Percentiles rank a stretch among this genome's conserved stretches.
Conservation (phyloP, 2,113 vertebrate genomes). For the Corythornis madagascariensis region DNA sequence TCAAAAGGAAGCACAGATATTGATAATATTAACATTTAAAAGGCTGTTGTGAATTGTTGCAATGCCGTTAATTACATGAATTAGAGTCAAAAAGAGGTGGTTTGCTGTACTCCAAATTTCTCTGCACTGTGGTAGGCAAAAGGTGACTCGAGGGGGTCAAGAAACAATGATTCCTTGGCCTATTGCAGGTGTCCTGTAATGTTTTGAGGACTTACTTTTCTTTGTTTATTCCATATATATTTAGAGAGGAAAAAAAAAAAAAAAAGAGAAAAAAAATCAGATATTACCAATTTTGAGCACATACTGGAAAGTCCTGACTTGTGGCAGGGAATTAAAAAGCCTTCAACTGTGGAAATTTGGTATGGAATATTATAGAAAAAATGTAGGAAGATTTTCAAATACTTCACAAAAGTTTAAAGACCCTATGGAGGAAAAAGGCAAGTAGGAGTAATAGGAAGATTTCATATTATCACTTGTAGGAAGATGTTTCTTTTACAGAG, state of each 20-base stretch:
- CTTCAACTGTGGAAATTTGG: not conserved
- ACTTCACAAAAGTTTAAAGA: constrained; percentile 20
- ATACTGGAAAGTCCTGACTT: not conserved
- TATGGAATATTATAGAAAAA: not conserved
- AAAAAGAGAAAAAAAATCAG: not conserved
- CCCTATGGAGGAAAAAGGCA: constrained; percentile 6
- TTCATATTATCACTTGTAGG: constrained; percentile 38
- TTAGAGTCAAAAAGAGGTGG: not conserved
- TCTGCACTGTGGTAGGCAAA: not conserved
- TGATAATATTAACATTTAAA: not conserved
- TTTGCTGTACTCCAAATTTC: not conserved
- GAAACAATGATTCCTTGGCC: not conserved
- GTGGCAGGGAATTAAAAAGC: not conserved
- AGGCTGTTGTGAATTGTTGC: not conserved
- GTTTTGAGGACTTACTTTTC: not conserved
- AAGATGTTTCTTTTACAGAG: constrained; percentile 21
- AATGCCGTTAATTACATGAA: not conserved
- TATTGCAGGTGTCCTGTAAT: not conserved
- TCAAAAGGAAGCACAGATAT: not conserved
- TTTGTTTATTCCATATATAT: not conserved
- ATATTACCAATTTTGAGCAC: not conserved
- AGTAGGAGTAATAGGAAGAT: constrained; percentile 22
- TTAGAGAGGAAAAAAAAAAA: not conserved
- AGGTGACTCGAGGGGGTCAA: not conserved
- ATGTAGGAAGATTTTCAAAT: constrained; percentile 22